A percentile compares a stretch with the other conserved stretches of the same genome.
These are phyloP conservation scores for Eueides isabella DNA, from an alignment of 1,140 invertebrate genomes.

Conservation along the genomic window DNA sequence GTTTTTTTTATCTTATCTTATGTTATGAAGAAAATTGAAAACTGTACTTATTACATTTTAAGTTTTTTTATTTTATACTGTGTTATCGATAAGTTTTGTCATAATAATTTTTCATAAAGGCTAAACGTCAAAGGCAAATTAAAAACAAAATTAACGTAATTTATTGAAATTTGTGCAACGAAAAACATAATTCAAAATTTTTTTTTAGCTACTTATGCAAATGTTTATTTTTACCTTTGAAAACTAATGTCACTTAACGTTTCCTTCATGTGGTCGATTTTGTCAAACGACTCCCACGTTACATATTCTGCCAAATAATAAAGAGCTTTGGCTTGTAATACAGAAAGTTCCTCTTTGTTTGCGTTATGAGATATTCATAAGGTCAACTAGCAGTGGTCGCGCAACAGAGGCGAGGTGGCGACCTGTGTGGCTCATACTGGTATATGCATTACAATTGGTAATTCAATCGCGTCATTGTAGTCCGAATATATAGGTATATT, in stretches of 20 bases:
- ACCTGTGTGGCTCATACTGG: slow-evolving; percentile 64
- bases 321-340: slow-evolving; percentile 37
- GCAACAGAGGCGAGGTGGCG: slow-evolving; percentile 56
- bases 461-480: slow-evolving; percentile 60
- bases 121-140: too few relatives aligned
- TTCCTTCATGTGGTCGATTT: slow-evolving; percentile 41
- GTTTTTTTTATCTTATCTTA: not conserved
- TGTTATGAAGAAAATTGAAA: not conserved
- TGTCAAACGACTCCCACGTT: slow-evolving; percentile 42
- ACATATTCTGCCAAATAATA: slow-evolving; percentile 45
- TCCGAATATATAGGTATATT: not conserved
- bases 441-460: slow-evolving; percentile 76
- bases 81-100: not conserved
- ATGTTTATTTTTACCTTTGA: slow-evolving; percentile 37
- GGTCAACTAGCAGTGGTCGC: slow-evolving; percentile 55
- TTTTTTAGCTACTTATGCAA: slow-evolving; percentile 27
- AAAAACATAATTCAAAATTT: not conserved
- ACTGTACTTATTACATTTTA: not conserved
- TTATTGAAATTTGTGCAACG: too few relatives aligned
- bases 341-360: slow-evolving; percentile 33
- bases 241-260: slow-evolving; percentile 55
- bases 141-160: too few relatives aligned
- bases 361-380: slow-evolving; percentile 38
- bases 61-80: not conserved
- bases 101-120: too few relatives aligned